These are phyloP conservation scores for Cabera pusaria DNA, from an alignment of 2,888 invertebrate genomes.

Conservation along the genomic window DNA sequence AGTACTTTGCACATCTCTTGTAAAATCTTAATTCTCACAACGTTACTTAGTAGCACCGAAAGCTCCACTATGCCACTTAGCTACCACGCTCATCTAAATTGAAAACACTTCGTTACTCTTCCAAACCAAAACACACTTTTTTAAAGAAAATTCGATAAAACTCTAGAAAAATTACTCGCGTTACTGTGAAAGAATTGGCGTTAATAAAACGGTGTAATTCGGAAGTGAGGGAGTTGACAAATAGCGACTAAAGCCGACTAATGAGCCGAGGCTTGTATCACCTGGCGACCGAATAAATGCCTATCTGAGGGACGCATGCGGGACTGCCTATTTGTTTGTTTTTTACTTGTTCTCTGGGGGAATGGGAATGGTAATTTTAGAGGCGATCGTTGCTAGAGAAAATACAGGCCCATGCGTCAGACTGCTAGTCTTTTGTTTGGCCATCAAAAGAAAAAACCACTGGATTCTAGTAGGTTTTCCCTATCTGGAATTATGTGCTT, in stretches of 20 bases:
- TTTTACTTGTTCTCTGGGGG: constrained; percentile 25
- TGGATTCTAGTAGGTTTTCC: no score
- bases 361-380: constrained; percentile 17
- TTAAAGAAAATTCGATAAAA: constrained; percentile 39
- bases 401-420: no score
- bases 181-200: constrained; percentile 70
- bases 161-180: constrained; percentile 59
- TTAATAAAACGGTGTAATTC: constrained; percentile 65
- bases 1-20: no score
- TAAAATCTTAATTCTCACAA: no score
- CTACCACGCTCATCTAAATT: no score
- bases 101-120: no score
- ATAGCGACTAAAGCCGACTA: constrained; percentile 62
- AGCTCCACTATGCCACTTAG: no score
- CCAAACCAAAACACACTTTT: constrained; percentile 45
- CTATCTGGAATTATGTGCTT: no score
- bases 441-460: no score
- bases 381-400: no score
- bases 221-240: constrained; percentile 65
- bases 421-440: no score
- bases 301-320: constrained; percentile 41
- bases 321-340: constrained; percentile 45
- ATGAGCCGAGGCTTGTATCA: constrained; percentile 65
- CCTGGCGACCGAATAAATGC: constrained; percentile 58
- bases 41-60: no score